These are phyloP conservation scores for Andrena praecox DNA, from an alignment of 2,888 invertebrate species.

Conservation along the genomic window DNA sequence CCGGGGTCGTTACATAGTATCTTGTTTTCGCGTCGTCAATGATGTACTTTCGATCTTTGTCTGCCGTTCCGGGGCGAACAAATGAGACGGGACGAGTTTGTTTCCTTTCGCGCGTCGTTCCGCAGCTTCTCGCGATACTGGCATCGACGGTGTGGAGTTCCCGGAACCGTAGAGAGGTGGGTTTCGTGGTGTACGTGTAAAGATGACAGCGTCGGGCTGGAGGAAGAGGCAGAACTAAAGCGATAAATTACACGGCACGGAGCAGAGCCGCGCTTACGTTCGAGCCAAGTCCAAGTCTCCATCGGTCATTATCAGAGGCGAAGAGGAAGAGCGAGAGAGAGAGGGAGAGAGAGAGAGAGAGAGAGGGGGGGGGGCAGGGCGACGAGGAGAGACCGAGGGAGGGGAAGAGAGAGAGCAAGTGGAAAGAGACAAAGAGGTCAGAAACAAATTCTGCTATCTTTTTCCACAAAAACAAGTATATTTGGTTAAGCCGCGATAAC, in stretches of 20 bases:
- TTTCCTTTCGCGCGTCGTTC: background rate
- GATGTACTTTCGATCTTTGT: background rate
- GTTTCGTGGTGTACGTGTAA: background rate
- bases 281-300: background rate
- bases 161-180: background rate
- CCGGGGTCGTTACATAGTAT: constrained; percentile 37
- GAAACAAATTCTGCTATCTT: constrained; percentile 36
- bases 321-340: background rate
- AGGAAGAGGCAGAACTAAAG: background rate
- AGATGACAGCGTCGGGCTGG: background rate
- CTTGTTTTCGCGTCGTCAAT: constrained; percentile 52
- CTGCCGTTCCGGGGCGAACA: background rate
- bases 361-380: too few species aligned
- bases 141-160: background rate
- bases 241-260: background rate
- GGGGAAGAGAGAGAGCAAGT: background rate
- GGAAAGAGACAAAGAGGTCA: constrained; percentile 24
- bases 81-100: background rate
- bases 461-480: constrained; percentile 71
- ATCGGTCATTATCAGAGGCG: constrained; percentile 37
- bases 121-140: constrained; percentile 1
- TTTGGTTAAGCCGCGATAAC: constrained; percentile 74
- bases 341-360: too few species aligned
- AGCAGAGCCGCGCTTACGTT: background rate
- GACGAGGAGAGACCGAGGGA: background rate